These are phyloP conservation scores for Lasius fuliginosus DNA, from an alignment of 2,888 invertebrate genomes.

Conservation along the genomic window DNA sequence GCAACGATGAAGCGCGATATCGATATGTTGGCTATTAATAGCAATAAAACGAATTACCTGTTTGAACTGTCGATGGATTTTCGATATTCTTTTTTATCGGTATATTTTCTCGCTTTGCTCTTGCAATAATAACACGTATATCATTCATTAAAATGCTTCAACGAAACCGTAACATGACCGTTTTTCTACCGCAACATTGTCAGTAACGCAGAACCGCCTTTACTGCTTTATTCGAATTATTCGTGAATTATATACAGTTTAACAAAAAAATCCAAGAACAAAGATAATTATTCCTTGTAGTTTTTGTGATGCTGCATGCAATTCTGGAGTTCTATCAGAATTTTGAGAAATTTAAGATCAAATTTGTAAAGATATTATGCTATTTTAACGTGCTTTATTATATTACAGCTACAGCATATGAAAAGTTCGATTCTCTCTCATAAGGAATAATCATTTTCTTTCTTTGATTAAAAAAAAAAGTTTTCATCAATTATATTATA, in stretches of 20 bases:
- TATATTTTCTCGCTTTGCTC: conserved; percentile 44
- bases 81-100: conserved; percentile 56
- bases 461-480: neutral
- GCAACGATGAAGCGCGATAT: conserved; percentile 52
- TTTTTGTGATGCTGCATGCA: neutral
- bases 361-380: neutral
- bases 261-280: neutral
- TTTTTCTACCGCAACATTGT: neutral
- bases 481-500: neutral
- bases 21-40: conserved; percentile 50
- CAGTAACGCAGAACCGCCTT: neutral
- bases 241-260: neutral
- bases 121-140: conserved; percentile 35
- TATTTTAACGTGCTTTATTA: neutral
- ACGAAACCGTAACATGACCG: conserved; percentile 24
- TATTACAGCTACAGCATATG: neutral
- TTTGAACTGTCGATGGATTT: conserved; percentile 53
- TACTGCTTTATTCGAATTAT: neutral
- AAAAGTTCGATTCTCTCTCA: neutral
- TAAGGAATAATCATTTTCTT: neutral
- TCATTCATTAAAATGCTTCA: conserved; percentile 7
- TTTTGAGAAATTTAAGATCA: neutral
- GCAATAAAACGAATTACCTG: conserved; percentile 47
- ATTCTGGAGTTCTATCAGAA: neutral
- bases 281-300: neutral